Evolutionary conservation across 2,797 vertebrate genomes (phyloP), one percentile per base, ranked within the genome.

Genomic region (Microctenopoma stevenorrisi): DNA sequence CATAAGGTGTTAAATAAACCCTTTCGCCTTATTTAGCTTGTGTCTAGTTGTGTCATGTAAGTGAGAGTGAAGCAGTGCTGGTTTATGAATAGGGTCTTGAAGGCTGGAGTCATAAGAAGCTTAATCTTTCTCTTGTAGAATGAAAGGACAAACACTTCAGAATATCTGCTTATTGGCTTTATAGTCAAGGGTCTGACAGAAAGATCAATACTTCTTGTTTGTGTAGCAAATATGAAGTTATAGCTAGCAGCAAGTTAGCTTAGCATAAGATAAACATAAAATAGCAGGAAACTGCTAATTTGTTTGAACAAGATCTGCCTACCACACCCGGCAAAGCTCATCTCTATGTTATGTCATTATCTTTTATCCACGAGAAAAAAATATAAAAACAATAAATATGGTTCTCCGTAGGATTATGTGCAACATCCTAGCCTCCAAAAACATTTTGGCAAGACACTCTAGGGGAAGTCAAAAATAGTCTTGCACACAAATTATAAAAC

Each of bases 1-100:
- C 59, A 57, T 25, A 22, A 66, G 49, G 65, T 60, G 56, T 53
- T 67, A 68, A 12, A 3, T 33, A 26, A 56, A 72, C 74, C 49
- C 15, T 18, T 58, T 58, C 2, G 3, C 64, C 59, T 56, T 10
- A 50, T 50, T 71, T 55, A 61, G 25, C 74, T 22, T 22, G 22
- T 22, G 50, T 57, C n/a, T 14, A 16, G 18, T n/a, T 15, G 14
- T 25, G 14, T 59, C 62, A 70, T 5, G 37, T 13, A 46, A 15
- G 12, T 22, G 42, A 42, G 14, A 42, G 40, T 42, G 14, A 15
- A 60, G 46, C 47, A 43, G 7, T 30, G 48, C 25, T 22, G 50
- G 11, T 15, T 58, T 59, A 53, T 44, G 50, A 22, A 16, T 4
- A 28, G 22, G 8, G 33, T 38, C 3, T 15, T 53, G 9, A 64